Evolutionary conservation across 1,140 invertebrate genomes (phyloP).

Genomic region (Chelonus insularis): DNA sequence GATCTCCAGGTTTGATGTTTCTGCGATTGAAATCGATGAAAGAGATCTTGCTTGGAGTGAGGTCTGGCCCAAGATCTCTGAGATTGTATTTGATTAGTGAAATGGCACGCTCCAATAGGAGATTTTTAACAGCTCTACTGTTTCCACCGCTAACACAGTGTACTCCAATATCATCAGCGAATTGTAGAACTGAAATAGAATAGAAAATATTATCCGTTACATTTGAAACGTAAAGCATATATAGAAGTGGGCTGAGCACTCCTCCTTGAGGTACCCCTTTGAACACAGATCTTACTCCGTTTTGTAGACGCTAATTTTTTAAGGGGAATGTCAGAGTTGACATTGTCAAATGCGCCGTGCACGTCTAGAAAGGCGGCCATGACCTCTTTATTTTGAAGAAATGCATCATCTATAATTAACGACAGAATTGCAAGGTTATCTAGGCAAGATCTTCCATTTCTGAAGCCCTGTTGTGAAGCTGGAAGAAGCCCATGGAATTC

Average conservation of each 20-base stretch:
- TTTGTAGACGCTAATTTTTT: slow-evolving; percentile 1
- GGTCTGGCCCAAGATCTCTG: too few species aligned
- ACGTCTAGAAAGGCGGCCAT: slow-evolving; percentile 21
- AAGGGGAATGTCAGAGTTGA: slow-evolving; percentile 14
- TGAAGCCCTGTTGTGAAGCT: slow-evolving; percentile 8
- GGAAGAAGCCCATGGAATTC: background rate
- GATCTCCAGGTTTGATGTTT: too few species aligned
- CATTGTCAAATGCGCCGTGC: slow-evolving; percentile 21
- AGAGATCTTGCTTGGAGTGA: too few species aligned
- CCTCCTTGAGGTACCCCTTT: background rate
- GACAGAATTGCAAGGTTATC: slow-evolving; percentile 7
- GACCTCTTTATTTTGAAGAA: background rate
- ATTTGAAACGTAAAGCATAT: background rate
- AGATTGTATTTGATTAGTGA: too few species aligned
- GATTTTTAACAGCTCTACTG: too few species aligned
- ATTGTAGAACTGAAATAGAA: background rate
- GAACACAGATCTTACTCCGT: background rate
- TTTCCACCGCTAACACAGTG: too few species aligned
- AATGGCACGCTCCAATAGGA: too few species aligned
- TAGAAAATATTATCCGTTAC: background rate
- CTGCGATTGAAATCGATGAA: too few species aligned
- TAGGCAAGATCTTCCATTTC: slow-evolving; percentile 12
- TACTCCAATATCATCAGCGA: slow-evolving; percentile 7
- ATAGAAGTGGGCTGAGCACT: background rate
- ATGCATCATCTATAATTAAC: background rate